Conservation (phyloP, 2,113 vertebrate genomes). For the Kryptolebias marmoratus region DNA sequence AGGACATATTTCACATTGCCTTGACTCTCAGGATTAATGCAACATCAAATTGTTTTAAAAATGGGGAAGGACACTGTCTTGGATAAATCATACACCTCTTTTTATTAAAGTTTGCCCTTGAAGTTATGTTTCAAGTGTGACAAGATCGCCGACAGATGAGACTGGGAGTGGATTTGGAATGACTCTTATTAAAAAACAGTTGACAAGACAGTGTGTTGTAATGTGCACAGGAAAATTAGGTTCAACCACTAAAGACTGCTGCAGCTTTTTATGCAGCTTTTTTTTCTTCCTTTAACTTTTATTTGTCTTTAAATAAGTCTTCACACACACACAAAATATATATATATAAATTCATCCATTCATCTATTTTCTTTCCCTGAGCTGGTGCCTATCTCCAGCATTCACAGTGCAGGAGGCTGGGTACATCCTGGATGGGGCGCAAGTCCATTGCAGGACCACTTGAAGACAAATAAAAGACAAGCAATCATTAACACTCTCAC, state of each 20-base stretch:
- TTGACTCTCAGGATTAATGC: constrained; percentile 73
- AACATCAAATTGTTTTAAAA: constrained; percentile 76
- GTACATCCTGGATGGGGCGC: no score
- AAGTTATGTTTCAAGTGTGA: constrained; percentile 68
- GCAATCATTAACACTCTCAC: no score
- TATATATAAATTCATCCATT: no score
- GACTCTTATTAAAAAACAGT: constrained; percentile 37
- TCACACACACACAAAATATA: background rate
- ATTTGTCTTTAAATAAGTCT: background rate
- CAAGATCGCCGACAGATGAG: constrained; percentile 53
- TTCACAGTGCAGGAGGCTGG: no score
- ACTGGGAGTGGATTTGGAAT: constrained; percentile 41
- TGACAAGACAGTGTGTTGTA: constrained; percentile 49
- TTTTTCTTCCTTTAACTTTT: constrained; percentile 16
- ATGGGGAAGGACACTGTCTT: constrained; percentile 60
- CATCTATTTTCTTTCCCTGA: no score
- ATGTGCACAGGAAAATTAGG: constrained; percentile 65
- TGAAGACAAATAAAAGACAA: no score
- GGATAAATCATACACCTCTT: constrained; percentile 70
- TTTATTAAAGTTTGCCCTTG: constrained; percentile 72
- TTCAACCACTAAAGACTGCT: constrained; percentile 46
- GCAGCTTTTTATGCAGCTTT: constrained; percentile 28
- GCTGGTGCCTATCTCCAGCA: no score
- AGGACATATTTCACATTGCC: constrained; percentile 68
- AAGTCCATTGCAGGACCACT: no score